Base-by-base conservation (phyloP, 2,797 vertebrate genomes). In the Hephaestus fuliginosus region DNA sequence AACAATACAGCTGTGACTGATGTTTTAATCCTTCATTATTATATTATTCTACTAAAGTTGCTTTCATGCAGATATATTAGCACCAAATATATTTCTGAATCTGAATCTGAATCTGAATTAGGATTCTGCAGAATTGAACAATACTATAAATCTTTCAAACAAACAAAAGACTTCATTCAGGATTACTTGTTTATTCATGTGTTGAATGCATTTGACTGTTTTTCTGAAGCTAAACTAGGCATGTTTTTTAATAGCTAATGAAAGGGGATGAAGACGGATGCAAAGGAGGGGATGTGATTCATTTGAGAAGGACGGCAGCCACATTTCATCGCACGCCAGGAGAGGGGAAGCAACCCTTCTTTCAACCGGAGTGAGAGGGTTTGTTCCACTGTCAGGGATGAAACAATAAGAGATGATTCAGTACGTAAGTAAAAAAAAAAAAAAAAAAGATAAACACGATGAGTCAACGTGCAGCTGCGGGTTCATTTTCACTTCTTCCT, bases 391-490 rank as follows among this genome's bases (percentile, higher is more conserved):
- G 22, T 15, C 28, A 4, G 11, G 55, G 15, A 46, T 20, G 8
- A 67, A 75, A 63, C 48, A 51, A 44, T 66, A 18, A 66, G 63
- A 55, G 3, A 58, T 1, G 56, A 33, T 64, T 39, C 41, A 48
- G 0, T 57, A 7, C 22, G n/a, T 18, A 2, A 48, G 33, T n/a
- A 36, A 14, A 2, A 41, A 48, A n/a, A 17, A n/a, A 28, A 76
- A 66, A 80, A 39, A 44, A 62, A 78, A 80, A 46, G 67, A 66
- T 67, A 2, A 53, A 58, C 44, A 1, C 17, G 3, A 36, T 78
- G 80, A 83, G 67, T 81, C 71, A 79, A 55, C 49, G 58, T 22
- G 18, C 78, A 83, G 77, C 70, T 80, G 70, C 71, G 69, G 18
- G 6, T 22, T 25, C 36, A 74, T 63, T 61, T 52, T 57, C 20